Base-by-base conservation (phyloP, 1,140 invertebrate genomes). In the Drosophila novamexicana region DNA sequence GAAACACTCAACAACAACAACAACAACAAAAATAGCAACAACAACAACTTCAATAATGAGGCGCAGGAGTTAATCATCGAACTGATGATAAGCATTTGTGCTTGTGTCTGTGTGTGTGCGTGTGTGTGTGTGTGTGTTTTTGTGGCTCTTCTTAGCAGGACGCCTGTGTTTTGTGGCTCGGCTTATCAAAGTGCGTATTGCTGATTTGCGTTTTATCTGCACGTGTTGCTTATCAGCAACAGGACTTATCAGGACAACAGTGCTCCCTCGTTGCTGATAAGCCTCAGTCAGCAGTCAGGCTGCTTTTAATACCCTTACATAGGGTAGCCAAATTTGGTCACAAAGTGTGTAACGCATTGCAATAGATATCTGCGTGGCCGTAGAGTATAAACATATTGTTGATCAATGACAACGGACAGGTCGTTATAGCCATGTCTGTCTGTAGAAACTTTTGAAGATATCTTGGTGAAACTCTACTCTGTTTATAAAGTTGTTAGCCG, bases 181-280 rank as follows among this genome's bases (percentile, higher is more conserved):
- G 7, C 50, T 69, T 69, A 69, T 69, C 71, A 56, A 16, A 58
- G 18, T 50, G 42, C 12, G 47, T 56, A 52, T 59, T 74, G 64
- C 64, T 67, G 64, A 47, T 73, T 73, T 66, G 71, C 44, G 42
- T 42, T 66, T 72, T 72, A 72, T 67, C 69, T 37, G 62, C 62
- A 44, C 62, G 42, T 64, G 32, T 32, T 18, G 45, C 56, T 69
- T 69, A 69, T 69, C 67, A 18, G 67, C 50, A 53, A 9, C 50
- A 53, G 14, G 18, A 14, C 56, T 62, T 62, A 62, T 62, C 59
- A 62, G 34, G 7, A 45, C 34, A 57, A 34, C 65, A 69, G 65
- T 56, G 54, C 69, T 67, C 52, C 63, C 36, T 32, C 29, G 14
- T 6, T 52, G 42, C 65, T 69, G 66, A 74, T 62, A 68, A 62